These are phyloP conservation scores for Eolophus roseicapilla DNA, from an alignment of 2,113 vertebrate genomes.

Conservation along the genomic window DNA sequence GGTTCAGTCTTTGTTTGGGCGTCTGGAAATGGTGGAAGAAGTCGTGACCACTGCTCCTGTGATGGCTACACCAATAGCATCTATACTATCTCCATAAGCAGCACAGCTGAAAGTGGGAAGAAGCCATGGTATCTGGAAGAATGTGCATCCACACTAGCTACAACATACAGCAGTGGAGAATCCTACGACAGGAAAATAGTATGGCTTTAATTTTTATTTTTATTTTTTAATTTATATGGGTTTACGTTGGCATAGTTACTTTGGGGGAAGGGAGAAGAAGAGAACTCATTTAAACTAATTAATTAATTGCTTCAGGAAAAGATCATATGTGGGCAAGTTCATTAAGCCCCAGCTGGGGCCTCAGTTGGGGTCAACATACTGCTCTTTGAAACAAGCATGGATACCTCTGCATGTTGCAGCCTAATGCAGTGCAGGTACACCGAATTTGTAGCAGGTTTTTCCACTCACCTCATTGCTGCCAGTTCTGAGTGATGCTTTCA, in stretches of 20 bases:
- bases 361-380: background rate
- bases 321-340: background rate
- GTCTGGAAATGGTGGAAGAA: constrained; percentile 95
- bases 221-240: background rate
- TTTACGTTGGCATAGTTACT: background rate
- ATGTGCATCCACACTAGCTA: constrained; percentile 94
- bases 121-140: constrained; percentile 99
- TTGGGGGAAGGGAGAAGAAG: background rate
- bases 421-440: background rate
- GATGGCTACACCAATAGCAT: constrained; percentile 99
- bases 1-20: constrained; percentile 99
- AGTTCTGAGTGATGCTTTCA: background rate
- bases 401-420: background rate
- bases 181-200: constrained; percentile 98
- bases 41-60: constrained; percentile 97
- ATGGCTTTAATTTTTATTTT: constrained; percentile 46
- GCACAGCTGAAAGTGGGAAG: constrained; percentile 95
- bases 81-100: constrained; percentile 98
- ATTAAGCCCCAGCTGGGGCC: background rate
- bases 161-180: constrained; percentile 98
- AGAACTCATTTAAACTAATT: background rate
- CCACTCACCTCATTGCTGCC: background rate
- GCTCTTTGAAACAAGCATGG: background rate
- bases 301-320: background rate
- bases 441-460: background rate